Evolutionary conservation across 2,888 invertebrate species (phyloP).

Genomic region (Venustoraphidia nigricollis): DNA sequence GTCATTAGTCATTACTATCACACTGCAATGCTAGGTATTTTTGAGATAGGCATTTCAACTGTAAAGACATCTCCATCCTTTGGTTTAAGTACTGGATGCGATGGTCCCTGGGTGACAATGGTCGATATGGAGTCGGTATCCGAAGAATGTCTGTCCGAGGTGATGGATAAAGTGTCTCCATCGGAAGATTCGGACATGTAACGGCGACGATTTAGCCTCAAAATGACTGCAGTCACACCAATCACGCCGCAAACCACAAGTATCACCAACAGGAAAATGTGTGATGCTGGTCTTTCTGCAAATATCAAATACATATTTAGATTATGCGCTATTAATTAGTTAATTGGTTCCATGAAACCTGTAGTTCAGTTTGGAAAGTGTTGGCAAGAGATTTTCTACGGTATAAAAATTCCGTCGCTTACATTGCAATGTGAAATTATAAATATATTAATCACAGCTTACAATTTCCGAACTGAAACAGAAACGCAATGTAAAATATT

Average conservation of each 20-base stretch:
- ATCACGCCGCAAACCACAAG: slow-evolving; percentile 41
- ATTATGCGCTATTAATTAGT: not conserved
- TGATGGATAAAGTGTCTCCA: slow-evolving; percentile 31
- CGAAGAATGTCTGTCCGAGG: slow-evolving; percentile 21
- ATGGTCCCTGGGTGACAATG: not conserved
- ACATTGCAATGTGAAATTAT: too few relatives aligned
- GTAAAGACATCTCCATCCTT: slow-evolving; percentile 3
- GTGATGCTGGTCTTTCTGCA: slow-evolving; percentile 30
- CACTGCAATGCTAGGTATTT: too few relatives aligned
- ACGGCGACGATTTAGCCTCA: slow-evolving; percentile 37
- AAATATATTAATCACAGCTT: too few relatives aligned
- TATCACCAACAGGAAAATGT: slow-evolving; percentile 37
- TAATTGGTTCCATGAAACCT: too few relatives aligned
- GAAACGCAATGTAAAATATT: too few relatives aligned
- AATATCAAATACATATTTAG: slow-evolving; percentile 10
- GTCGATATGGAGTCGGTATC: slow-evolving; percentile 26
- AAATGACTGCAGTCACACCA: slow-evolving; percentile 35
- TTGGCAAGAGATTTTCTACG: too few relatives aligned
- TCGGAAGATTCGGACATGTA: slow-evolving; percentile 28
- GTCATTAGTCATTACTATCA: too few relatives aligned
- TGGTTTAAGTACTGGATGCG: not conserved
- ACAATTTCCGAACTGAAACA: too few relatives aligned
- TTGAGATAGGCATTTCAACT: not conserved
- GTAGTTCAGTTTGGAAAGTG: not conserved
- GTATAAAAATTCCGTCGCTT: too few relatives aligned